Evolutionary conservation across 1,140 invertebrate species (phyloP).

Genomic region (Drosophila takahashii): DNA sequence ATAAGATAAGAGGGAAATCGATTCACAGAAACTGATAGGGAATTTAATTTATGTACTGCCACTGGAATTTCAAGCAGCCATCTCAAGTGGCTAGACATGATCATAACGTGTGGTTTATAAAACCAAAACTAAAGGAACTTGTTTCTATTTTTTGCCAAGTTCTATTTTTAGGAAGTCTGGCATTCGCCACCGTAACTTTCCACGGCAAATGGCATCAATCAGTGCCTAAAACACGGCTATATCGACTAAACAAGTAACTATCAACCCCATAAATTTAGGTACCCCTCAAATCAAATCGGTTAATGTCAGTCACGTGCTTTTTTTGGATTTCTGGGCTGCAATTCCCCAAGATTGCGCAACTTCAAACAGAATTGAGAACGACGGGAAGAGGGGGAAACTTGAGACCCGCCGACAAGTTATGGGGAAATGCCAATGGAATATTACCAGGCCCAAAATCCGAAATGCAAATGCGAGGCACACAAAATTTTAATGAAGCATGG

Average conservation of each 20-base stretch:
- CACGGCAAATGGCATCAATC: conserved; percentile 39
- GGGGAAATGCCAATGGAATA: conserved; percentile 60
- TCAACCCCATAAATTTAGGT: not conserved
- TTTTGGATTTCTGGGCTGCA: conserved; percentile 5
- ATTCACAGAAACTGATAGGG: conserved; percentile 32
- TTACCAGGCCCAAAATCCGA: conserved; percentile 39
- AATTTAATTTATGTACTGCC: conserved; percentile 35
- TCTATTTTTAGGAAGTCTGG: conserved; percentile 28
- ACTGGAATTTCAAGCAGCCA: conserved; percentile 28
- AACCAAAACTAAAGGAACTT: not conserved
- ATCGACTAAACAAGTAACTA: conserved; percentile 58
- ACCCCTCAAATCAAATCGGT: conserved; percentile 25
- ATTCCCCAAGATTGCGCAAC: conserved; percentile 43
- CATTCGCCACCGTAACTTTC: conserved; percentile 9
- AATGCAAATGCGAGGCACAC: conserved; percentile 62
- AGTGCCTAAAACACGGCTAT: not conserved
- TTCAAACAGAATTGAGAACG: not conserved
- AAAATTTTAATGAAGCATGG: conserved; percentile 45
- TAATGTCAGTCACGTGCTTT: conserved; percentile 67
- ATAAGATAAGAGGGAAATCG: conserved; percentile 33
- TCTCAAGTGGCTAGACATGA: conserved; percentile 31
- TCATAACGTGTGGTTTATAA: not conserved
- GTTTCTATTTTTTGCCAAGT: not conserved
- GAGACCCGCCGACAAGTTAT: conserved; percentile 30
- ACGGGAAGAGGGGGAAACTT: not conserved